These are phyloP conservation scores for Steinernema feltiae DNA, from an alignment of 1,140 invertebrate species.

Conservation along the genomic window DNA sequence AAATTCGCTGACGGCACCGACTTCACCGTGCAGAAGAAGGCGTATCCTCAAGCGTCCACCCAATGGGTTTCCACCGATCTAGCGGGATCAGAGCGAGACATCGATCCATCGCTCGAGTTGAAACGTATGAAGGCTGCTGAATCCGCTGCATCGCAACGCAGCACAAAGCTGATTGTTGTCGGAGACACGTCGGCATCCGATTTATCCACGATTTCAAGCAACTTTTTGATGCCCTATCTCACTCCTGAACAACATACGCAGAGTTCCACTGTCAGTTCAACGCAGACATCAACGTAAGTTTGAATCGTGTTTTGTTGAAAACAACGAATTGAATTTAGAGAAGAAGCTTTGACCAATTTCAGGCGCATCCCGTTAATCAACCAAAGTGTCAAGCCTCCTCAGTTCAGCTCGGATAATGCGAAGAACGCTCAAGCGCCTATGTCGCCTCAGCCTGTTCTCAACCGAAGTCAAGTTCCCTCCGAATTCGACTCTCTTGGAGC, in stretches of 20 bases:
- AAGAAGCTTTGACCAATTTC: background rate
- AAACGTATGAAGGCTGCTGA: background rate
- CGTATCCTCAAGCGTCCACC: background rate
- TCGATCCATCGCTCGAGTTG: background rate
- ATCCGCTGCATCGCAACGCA: background rate
- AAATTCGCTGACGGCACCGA: background rate
- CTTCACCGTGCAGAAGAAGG: background rate
- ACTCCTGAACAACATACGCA: background rate
- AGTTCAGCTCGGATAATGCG: background rate
- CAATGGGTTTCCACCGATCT: background rate
- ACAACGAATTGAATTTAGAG: background rate
- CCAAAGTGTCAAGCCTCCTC: background rate
- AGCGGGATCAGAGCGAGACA: background rate
- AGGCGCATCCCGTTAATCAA: background rate
- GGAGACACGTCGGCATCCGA: background rate
- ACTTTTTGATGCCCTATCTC: background rate
- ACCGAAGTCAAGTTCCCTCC: background rate
- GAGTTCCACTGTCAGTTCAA: background rate
- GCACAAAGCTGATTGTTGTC: background rate
- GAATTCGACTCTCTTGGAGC: background rate
- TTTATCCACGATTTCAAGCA: background rate
- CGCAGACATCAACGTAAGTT: background rate
- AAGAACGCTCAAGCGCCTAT: too few relatives aligned
- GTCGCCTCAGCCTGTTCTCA: too few relatives aligned
- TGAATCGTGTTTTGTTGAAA: too few relatives aligned